Evolutionary conservation across 1,140 invertebrate species (phyloP), one percentile per base, ranked within the genome.

Genomic region (Zaprionus africanus): DNA sequence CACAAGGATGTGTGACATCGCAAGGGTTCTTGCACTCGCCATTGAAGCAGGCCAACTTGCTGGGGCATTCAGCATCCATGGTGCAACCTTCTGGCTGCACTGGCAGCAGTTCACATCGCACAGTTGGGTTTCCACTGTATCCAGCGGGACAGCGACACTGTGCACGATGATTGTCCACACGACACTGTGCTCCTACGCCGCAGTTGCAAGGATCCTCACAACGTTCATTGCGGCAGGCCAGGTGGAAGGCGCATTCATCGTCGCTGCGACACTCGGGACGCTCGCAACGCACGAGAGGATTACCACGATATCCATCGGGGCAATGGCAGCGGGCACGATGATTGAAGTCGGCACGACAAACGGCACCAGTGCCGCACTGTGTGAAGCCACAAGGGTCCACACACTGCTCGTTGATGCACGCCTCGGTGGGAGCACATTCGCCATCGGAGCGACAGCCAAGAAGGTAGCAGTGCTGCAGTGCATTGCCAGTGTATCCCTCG

Each of bases 21-120:
- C 98, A 99, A 0, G 97, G 97, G 92, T 98, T 97, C 83, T 95
- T 95, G 88, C 97, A 99, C 68, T 94, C 93, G 19, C 95, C 95
- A 84, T 94, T 95, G 81, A 98, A 96, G 92, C 97, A 99, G 22
- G 97, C 97, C 67, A 97, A 92, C 91, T 96, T 96, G 61, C 96
- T 96, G 12, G 96, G 95, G 92, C 98, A 98, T 78, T 98, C 97
- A 0, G 95, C 95, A 83, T 98, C 97, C 77, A 95, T 94, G 84
- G 94, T 95, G 93, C 98, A 99, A 87, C 97, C 95, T 1, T 95
- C 93, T 64, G 93, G 92, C 91, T 93, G 92, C 28, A 93, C 93
- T 67, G 94, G 93, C 92, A 94, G 93, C 94, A 91, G 87, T 51
- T 93, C 93, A 92, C 97, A 98, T 51, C 94, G 93, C 4, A 94